Evolutionary conservation across 2,797 vertebrate species (phyloP).

Genomic region (Sebastiscus tertius): DNA sequence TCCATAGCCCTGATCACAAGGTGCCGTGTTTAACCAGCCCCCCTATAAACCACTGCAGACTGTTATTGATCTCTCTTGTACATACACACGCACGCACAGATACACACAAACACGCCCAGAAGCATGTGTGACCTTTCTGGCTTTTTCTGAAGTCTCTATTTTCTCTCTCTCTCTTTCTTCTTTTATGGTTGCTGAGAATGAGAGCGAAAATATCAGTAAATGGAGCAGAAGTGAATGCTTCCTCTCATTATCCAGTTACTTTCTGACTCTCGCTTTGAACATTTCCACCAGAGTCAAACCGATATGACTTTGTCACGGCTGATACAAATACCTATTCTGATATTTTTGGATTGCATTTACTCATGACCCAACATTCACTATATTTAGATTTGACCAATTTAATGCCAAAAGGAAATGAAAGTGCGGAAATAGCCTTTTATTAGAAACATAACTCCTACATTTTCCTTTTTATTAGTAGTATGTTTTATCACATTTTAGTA

Average conservation of each 20-base stretch:
- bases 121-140: slow-evolving; percentile 54
- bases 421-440: neutral
- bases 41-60: slow-evolving; percentile 39
- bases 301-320: neutral
- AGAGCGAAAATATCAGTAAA: slow-evolving; percentile 55
- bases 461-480: neutral
- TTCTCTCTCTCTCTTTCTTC: neutral
- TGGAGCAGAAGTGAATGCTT: slow-evolving; percentile 71
- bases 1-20: slow-evolving; percentile 44
- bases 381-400: neutral
- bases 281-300: slow-evolving; percentile 5
- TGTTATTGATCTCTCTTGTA: slow-evolving; percentile 54
- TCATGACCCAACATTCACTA: neutral
- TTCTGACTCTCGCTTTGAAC: slow-evolving; percentile 31
- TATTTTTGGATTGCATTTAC: neutral
- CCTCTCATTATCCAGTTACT: slow-evolving; percentile 54
- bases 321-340: neutral
- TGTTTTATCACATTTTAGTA: neutral
- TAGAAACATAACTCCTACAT: neutral
- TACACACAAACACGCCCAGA: slow-evolving; percentile 16
- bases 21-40: slow-evolving; percentile 56
- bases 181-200: slow-evolving; percentile 33
- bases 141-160: slow-evolving; percentile 32
- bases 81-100: neutral
- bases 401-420: neutral